Evolutionary conservation across 2,888 invertebrate genomes (phyloP), one percentile per base, ranked within the genome.

Genomic region (Charanyca ferruginea): DNA sequence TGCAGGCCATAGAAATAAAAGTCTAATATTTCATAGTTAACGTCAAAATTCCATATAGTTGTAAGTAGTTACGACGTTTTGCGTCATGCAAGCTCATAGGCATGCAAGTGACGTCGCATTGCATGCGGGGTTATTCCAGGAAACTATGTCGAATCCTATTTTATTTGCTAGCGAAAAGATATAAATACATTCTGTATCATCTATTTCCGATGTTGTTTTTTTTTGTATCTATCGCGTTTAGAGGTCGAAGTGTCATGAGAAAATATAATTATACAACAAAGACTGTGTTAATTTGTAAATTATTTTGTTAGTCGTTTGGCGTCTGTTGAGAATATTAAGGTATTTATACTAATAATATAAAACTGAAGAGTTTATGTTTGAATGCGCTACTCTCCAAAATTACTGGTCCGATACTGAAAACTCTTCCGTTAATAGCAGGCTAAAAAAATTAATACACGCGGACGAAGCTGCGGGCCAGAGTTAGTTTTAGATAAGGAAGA

Each of bases 41-140:
- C 52, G 61, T 61, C 69, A 28, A 53, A 62, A 64, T 58, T 64
- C 20, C 49, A 68, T 66, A 60, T 20, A 58, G 47, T 55, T 59
- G 52, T 63, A 48, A 42, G 42, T 3, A 38, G 22, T 53, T 61
- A 23, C 20, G 44, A 53, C 22, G 45, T 63, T 73, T 63, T 73
- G 61, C 64, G 73, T 80, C 72, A 74, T 70, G 72, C 71, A 59
- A 63, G 49, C 47, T 52, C 22, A 63, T 52, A 68, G 62, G 63
- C 66, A 65, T 66, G 72, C 49, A 48, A 51, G 54, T 73, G 76
- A 64, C 69, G 73, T 66, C 57, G 51, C 28, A 9, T 52, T 64
- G 65, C 69, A 79, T 66, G 55, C 58, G 48, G 57, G 66, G 66
- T 54, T 73, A 65, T 72, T 76, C 71, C 66, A 47, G 67, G 63